phyloP scores from a whole-genome alignment of 2,113 vertebrate species.

The Eulacestoma nigropectus region DNA sequence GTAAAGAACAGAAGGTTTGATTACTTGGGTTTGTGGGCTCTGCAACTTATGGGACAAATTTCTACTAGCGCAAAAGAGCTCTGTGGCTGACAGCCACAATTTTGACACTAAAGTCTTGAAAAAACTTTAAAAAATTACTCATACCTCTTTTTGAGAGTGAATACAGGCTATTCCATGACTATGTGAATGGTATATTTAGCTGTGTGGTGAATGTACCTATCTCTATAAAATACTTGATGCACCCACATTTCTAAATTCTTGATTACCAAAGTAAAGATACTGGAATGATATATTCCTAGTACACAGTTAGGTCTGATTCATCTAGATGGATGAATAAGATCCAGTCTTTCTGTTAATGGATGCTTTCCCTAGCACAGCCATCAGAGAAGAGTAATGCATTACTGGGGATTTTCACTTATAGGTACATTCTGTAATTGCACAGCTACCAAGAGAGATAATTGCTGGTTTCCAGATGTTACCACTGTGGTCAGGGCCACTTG shows the following conservation, averaged over 20 bases:
- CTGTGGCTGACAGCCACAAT: neutral
- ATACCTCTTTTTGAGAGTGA: neutral
- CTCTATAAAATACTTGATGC: neutral
- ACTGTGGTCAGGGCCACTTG: neutral
- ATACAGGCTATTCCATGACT: neutral
- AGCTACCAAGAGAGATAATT: neutral
- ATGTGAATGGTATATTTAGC: neutral
- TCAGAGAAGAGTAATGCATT: neutral
- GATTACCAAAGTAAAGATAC: neutral
- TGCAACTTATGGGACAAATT: neutral
- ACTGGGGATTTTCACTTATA: neutral
- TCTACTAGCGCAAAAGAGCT: neutral
- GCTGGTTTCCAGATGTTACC: neutral
- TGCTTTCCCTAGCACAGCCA: neutral
- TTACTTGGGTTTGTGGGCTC: neutral
- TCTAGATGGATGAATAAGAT: neutral
- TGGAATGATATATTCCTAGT: neutral
- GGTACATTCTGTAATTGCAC: neutral
- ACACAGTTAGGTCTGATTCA: neutral
- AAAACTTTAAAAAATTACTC: neutral
- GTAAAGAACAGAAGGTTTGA: neutral
- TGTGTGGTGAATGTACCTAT: neutral
- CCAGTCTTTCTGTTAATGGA: neutral
- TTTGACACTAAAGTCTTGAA: neutral
- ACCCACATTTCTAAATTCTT: neutral